Conservation (phyloP, 2,888 invertebrate genomes). For the Deroplatys truncata region DNA sequence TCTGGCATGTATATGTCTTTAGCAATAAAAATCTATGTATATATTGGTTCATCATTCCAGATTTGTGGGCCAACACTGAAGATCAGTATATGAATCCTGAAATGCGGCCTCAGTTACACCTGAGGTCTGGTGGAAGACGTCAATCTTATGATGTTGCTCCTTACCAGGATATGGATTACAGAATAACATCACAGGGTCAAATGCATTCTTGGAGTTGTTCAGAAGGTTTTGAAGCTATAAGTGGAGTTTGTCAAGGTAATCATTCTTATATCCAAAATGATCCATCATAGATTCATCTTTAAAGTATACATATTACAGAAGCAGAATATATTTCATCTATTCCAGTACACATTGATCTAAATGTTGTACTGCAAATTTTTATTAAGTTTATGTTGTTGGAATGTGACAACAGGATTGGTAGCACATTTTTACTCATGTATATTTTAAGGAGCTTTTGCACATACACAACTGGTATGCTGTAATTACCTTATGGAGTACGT, state of each 20-base stretch:
- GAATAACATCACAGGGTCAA: not conserved
- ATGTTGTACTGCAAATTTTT: too few species aligned
- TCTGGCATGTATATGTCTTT: too few species aligned
- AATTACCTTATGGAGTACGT: too few species aligned
- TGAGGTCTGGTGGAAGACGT: not conserved
- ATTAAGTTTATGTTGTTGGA: too few species aligned
- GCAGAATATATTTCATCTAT: too few species aligned
- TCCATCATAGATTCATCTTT: not conserved
- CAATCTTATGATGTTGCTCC: not conserved
- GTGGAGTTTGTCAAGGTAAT: conserved; percentile 35
- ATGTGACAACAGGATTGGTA: too few species aligned
- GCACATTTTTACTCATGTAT: too few species aligned
- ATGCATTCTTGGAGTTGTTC: conserved; percentile 29
- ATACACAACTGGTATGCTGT: too few species aligned
- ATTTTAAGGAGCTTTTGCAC: too few species aligned
- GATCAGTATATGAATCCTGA: not conserved
- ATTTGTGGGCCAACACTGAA: not conserved
- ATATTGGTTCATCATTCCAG: conserved; percentile 23
- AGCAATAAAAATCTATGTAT: not conserved
- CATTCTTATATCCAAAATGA: not conserved
- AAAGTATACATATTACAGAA: too few species aligned
- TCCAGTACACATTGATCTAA: too few species aligned
- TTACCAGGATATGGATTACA: not conserved
- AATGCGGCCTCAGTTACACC: not conserved
- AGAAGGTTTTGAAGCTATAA: conserved; percentile 32